phyloP scores from a whole-genome alignment of 1,140 invertebrate species.

The Drosophila sproati region DNA sequence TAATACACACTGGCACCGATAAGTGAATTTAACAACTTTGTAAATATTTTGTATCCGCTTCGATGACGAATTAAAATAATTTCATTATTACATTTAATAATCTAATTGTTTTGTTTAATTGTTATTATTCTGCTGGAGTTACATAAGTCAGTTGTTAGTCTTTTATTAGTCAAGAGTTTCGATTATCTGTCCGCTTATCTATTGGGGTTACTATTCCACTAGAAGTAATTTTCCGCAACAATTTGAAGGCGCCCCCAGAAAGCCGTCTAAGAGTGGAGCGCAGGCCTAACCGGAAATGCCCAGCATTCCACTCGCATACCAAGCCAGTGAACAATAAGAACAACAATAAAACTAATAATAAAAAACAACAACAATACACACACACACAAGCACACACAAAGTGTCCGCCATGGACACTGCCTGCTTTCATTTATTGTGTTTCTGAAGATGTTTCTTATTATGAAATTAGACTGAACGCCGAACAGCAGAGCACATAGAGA shows the following conservation, averaged over 20 bases:
- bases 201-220: not conserved
- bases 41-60: not conserved
- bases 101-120: too few species aligned
- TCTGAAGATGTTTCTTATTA: constrained; percentile 80
- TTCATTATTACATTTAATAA: too few species aligned
- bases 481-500: constrained; percentile 5
- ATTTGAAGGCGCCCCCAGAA: constrained; percentile 8
- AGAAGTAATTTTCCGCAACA: constrained; percentile 12
- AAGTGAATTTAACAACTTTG: not conserved
- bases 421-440: constrained; percentile 63
- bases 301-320: constrained; percentile 71
- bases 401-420: constrained; percentile 47
- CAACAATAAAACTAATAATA: constrained; percentile 48
- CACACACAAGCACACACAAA: constrained; percentile 25
- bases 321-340: constrained; percentile 60
- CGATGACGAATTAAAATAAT: not conserved
- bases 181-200: not conserved
- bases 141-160: too few species aligned
- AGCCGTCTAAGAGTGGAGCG: not conserved
- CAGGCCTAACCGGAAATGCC: constrained; percentile 67
- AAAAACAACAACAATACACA: constrained; percentile 28
- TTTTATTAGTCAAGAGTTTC: too few species aligned
- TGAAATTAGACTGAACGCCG: constrained; percentile 77
- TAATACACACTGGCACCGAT: too few species aligned
- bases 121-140: too few species aligned